Conservation (phyloP, 1,140 invertebrate species). For the Drosophila seguyi region DNA sequence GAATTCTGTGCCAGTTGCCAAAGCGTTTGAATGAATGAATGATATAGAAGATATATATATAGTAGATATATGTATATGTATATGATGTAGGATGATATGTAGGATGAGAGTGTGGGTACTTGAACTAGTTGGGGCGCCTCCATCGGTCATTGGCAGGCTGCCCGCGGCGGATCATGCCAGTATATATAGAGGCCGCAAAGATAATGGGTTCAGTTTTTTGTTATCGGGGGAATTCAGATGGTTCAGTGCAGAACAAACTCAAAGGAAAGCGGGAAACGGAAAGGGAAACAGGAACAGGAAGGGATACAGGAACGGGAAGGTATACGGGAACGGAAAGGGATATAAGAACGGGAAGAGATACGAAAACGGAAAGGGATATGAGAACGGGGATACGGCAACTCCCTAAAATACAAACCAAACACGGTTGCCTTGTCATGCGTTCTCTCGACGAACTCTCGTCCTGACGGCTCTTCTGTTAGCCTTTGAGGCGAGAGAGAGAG, state of each 20-base stretch:
- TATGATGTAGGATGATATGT: constrained; percentile 10
- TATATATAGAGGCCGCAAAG: constrained; percentile 19
- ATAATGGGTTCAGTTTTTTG: constrained; percentile 31
- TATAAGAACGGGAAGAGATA: not conserved
- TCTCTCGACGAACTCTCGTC: not conserved
- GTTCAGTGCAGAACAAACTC: constrained; percentile 1
- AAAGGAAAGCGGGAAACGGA: not conserved
- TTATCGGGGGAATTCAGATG: constrained; percentile 4
- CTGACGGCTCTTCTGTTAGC: constrained; percentile 25
- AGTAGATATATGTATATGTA: not conserved
- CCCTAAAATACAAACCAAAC: constrained; percentile 2
- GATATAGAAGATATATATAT: constrained; percentile 1
- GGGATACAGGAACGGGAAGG: too few species aligned
- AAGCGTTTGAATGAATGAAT: constrained; percentile 17
- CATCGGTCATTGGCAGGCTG: constrained; percentile 53
- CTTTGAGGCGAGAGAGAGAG: not conserved
- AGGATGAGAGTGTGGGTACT: constrained; percentile 47
- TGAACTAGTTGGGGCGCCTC: constrained; percentile 69
- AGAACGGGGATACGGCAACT: not conserved
- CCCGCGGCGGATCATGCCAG: constrained; percentile 27
- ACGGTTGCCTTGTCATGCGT: constrained; percentile 11
- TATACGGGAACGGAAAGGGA: not conserved
- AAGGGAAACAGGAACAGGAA: not conserved
- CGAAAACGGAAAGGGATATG: too few species aligned
- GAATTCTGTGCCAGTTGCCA: constrained; percentile 10